phyloP scores from a whole-genome alignment of 2,888 invertebrate species.

The Heliconius erato region DNA sequence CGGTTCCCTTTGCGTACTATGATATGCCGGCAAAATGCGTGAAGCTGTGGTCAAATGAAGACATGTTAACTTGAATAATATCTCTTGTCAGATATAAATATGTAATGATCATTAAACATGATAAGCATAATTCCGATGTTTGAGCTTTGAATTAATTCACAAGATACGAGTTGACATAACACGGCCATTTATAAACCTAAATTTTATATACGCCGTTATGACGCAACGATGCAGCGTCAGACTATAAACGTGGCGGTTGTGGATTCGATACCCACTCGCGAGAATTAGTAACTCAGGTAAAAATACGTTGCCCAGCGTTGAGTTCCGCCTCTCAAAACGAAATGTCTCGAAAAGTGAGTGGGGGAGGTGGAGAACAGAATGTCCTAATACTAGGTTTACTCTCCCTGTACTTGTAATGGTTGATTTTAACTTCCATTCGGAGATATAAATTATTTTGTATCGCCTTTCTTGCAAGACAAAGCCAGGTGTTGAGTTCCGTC shows the following conservation, averaged over 20 bases:
- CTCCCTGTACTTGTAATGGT: too few species aligned
- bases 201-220: too few species aligned
- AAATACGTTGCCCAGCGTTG: not conserved
- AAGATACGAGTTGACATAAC: not conserved
- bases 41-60: not conserved
- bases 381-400: too few species aligned
- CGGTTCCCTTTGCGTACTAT: too few species aligned
- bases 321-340: not conserved
- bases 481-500: too few species aligned
- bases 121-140: conserved; percentile 12
- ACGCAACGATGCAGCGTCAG: too few species aligned
- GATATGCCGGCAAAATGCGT: not conserved
- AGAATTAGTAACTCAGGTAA: too few species aligned
- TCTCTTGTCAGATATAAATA: not conserved
- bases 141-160: conserved; percentile 10
- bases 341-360: too few species aligned
- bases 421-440: too few species aligned
- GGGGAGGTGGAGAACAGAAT: too few species aligned
- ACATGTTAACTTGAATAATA: not conserved
- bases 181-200: not conserved
- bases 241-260: not conserved
- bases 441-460: too few species aligned
- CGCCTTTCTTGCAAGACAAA: too few species aligned
- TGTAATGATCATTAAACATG: not conserved
- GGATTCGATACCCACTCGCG: not conserved